Conservation (phyloP, 2,113 vertebrate genomes). For the Brachirus orientalis region DNA sequence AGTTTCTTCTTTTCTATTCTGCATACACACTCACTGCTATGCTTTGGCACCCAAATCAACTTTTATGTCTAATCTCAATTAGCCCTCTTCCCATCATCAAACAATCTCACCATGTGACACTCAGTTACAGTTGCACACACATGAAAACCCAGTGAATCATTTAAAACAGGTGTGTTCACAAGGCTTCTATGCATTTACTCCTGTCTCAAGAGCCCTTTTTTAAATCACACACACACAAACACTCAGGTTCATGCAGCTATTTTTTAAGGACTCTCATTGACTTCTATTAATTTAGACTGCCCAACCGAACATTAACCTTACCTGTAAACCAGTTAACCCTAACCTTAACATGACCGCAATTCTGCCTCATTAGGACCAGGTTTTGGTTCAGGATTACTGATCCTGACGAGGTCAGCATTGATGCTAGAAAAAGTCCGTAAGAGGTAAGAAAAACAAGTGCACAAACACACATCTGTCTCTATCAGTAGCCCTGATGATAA, state of each 20-base stretch:
- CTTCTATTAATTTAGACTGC: too few relatives aligned
- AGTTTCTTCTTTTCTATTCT: not conserved
- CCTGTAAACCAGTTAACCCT: too few relatives aligned
- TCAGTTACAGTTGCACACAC: not conserved
- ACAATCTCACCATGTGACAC: conserved; percentile 10
- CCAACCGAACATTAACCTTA: too few relatives aligned
- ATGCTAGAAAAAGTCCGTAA: not conserved
- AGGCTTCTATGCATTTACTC: not conserved
- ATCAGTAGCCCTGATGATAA: conserved; percentile 50
- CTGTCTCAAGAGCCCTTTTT: conserved; percentile 27
- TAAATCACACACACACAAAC: conserved; percentile 8
- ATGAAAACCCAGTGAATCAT: not conserved
- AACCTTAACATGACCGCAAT: too few relatives aligned
- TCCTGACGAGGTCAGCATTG: not conserved
- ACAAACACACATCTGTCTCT: conserved; percentile 13
- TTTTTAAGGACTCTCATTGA: too few relatives aligned
- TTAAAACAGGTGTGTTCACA: conserved; percentile 14
- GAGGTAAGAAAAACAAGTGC: not conserved
- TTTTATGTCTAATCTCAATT: conserved; percentile 26
- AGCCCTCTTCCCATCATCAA: conserved; percentile 12
- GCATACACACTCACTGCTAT: not conserved
- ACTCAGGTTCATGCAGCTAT: not conserved
- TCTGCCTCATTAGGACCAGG: too few relatives aligned
- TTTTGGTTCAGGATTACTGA: too few relatives aligned
- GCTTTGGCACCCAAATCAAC: conserved; percentile 15